These are phyloP conservation scores for Tethya wilhelma DNA, from an alignment of 37 sponge, comb jelly and placozoan species.

Conservation along the genomic window DNA sequence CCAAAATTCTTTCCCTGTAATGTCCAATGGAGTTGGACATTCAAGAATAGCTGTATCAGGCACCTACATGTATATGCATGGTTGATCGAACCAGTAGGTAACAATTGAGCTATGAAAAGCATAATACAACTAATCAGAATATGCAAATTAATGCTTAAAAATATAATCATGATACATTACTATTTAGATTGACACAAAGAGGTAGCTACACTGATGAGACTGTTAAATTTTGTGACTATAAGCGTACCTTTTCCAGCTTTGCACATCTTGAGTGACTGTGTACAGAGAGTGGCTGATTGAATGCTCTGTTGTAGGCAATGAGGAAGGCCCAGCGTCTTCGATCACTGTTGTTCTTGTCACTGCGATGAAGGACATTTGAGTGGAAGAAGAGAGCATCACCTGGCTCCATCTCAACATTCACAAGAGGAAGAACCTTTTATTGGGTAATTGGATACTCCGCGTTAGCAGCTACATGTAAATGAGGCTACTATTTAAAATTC, in stretches of 20 bases:
- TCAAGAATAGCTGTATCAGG: slow-evolving; percentile 66
- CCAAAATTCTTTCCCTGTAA: slow-evolving; percentile 74
- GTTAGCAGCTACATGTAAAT: too few relatives aligned
- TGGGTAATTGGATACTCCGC: too few relatives aligned
- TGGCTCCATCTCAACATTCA: slow-evolving; percentile 71
- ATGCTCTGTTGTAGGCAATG: slow-evolving; percentile 87
- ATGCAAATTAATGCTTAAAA: too few relatives aligned
- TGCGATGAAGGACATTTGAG: slow-evolving; percentile 81
- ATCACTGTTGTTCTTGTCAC: slow-evolving; percentile 85
- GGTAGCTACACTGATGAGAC: too few relatives aligned
- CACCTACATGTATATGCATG: too few relatives aligned
- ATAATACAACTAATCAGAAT: too few relatives aligned
- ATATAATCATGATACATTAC: too few relatives aligned
- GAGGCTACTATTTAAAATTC: too few relatives aligned
- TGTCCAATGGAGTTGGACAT: slow-evolving; percentile 28
- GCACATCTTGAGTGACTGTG: slow-evolving; percentile 84
- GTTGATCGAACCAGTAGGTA: too few relatives aligned
- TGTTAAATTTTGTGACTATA: too few relatives aligned
- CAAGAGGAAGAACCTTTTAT: slow-evolving; percentile 57
- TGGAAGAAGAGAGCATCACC: slow-evolving; percentile 93
- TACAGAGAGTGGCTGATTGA: slow-evolving; percentile 66
- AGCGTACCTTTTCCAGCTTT: slow-evolving; percentile 67
- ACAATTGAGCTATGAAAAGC: too few relatives aligned
- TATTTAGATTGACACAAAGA: too few relatives aligned
- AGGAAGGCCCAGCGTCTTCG: slow-evolving; percentile 89